These are phyloP conservation scores for Hirtodrosophila trivittata DNA, from an alignment of 2,888 invertebrate species.

Conservation along the genomic window DNA sequence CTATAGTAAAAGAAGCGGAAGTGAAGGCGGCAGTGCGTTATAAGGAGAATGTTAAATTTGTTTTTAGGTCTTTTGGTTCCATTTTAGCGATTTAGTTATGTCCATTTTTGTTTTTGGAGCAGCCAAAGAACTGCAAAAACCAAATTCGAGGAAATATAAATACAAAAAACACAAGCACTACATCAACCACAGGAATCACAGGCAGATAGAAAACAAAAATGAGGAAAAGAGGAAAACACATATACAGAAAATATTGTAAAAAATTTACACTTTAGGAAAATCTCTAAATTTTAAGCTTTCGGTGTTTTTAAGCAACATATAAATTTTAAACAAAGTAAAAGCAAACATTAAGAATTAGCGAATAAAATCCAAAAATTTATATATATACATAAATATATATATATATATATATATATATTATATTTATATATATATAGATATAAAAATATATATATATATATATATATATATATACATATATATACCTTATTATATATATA, in stretches of 20 bases:
- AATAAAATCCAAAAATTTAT: slow-evolving; percentile 65
- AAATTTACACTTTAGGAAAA: slow-evolving; percentile 76
- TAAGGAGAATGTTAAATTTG: slow-evolving; percentile 27
- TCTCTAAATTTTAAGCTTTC: slow-evolving; percentile 84
- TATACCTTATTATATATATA: slow-evolving; percentile 64
- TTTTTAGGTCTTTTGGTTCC: slow-evolving; percentile 37
- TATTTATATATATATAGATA: slow-evolving; percentile 76
- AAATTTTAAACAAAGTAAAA: slow-evolving; percentile 49
- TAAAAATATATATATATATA: slow-evolving; percentile 43
- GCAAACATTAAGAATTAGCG: slow-evolving; percentile 69
- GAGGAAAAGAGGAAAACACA: slow-evolving; percentile 38
- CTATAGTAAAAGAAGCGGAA: not conserved
- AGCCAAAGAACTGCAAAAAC: slow-evolving; percentile 26
- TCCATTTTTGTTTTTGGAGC: slow-evolving; percentile 32
- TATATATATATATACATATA: slow-evolving; percentile 40
- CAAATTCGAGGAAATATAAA: slow-evolving; percentile 14
- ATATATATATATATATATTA: slow-evolving; percentile 56
- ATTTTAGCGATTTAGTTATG: slow-evolving; percentile 27
- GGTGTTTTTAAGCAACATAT: slow-evolving; percentile 81
- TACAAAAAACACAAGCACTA: slow-evolving; percentile 23
- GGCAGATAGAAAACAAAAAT: slow-evolving; percentile 33
- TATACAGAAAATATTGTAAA: slow-evolving; percentile 62
- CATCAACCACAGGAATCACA: slow-evolving; percentile 35
- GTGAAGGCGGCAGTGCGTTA: slow-evolving; percentile 11
- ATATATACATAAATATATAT: slow-evolving; percentile 51